Percentiles rank a stretch among this genome's conserved stretches.
Conservation (phyloP, 2,797 vertebrate genomes). For the Odontamblyopus rebecca region DNA sequence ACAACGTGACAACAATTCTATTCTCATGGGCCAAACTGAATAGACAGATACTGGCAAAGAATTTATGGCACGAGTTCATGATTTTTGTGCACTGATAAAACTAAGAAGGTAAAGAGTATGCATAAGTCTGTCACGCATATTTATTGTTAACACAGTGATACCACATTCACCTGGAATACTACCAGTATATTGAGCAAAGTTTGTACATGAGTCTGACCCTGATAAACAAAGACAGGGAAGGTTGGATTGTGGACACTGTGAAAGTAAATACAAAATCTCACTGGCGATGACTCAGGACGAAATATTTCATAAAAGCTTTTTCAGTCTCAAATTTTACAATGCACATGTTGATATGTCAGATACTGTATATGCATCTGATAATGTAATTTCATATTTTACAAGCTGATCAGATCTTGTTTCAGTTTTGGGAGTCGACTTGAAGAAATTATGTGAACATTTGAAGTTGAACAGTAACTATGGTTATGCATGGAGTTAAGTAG, state of each 20-base stretch:
- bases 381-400: no score
- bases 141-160: neutral
- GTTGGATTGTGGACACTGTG: neutral
- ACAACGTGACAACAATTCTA: slow-evolving; percentile 27
- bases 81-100: neutral
- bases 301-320: slow-evolving; percentile 1
- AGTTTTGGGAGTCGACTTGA: no score
- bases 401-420: no score
- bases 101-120: neutral
- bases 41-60: slow-evolving; percentile 6
- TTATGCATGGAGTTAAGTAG: neutral
- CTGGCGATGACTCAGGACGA: neutral
- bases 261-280: neutral
- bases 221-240: neutral
- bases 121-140: neutral
- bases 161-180: neutral
- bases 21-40: slow-evolving; percentile 20
- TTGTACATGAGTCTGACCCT: neutral
- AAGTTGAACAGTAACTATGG: neutral
- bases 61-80: slow-evolving; percentile 10
- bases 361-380: no score
- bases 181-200: neutral
- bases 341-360: no score
- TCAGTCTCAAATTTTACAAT: neutral
- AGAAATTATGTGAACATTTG: neutral